Conservation (phyloP, 2,113 vertebrate genomes). For the Erythrocercus mccallii region DNA sequence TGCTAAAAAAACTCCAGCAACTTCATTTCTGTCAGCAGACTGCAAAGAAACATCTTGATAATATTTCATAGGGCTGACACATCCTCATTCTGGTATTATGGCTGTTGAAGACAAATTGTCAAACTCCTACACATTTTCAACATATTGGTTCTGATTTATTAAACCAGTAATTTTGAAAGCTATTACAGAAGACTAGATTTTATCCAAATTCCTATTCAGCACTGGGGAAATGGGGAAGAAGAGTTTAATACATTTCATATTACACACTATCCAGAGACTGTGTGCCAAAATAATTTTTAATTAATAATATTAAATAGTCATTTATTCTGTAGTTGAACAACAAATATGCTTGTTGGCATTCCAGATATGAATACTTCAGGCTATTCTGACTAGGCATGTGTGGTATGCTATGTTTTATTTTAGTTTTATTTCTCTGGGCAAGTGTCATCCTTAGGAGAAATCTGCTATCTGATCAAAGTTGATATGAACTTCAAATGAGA, state of each 20-base stretch:
- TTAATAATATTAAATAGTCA: background rate
- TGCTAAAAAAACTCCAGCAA: background rate
- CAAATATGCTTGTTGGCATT: background rate
- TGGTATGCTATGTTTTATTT: background rate
- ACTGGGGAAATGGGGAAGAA: background rate
- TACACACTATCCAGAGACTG: background rate
- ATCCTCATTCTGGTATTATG: background rate
- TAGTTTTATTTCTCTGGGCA: background rate
- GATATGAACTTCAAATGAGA: background rate
- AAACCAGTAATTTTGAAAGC: background rate
- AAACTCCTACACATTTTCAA: slow-evolving; percentile 1
- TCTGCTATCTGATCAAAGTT: background rate
- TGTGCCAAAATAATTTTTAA: background rate
- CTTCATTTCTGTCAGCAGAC: background rate
- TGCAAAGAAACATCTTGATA: background rate
- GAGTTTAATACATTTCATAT: background rate
- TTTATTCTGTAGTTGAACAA: background rate
- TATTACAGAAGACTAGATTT: background rate
- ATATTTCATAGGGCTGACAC: background rate
- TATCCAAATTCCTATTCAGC: background rate
- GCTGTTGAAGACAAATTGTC: slow-evolving; percentile 1
- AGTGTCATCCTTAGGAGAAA: background rate
- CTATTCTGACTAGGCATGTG: background rate
- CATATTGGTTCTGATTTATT: background rate
- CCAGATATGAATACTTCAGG: background rate